These are phyloP conservation scores for Genyomyrus donnyi DNA, from an alignment of 2,113 vertebrate genomes.

Conservation along the genomic window DNA sequence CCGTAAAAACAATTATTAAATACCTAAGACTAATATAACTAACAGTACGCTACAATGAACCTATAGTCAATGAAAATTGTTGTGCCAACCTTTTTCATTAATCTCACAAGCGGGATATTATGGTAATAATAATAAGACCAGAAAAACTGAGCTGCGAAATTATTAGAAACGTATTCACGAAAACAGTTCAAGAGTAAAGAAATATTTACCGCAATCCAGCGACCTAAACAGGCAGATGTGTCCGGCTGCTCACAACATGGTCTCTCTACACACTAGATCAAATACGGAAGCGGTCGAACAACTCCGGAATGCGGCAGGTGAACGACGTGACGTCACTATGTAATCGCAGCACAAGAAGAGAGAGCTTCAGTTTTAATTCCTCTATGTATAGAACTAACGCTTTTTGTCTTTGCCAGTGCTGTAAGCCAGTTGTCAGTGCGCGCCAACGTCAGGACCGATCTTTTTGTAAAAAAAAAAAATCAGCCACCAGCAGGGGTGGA, in stretches of 20 bases:
- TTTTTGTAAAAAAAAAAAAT: background rate
- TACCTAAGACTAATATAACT: background rate
- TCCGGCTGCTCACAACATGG: background rate
- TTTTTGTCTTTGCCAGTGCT: background rate
- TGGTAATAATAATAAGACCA: background rate
- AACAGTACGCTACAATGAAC: background rate
- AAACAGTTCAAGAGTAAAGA: background rate
- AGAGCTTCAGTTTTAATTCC: background rate
- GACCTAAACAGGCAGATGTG: background rate
- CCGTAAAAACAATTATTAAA: background rate
- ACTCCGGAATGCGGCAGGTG: background rate
- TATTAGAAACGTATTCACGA: background rate
- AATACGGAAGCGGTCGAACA: background rate
- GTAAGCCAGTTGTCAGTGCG: background rate
- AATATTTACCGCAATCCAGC: background rate
- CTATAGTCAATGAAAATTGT: background rate
- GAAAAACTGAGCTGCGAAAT: background rate
- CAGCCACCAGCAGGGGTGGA: no score
- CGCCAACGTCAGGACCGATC: background rate
- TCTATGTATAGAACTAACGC: no score
- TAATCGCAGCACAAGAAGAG: background rate
- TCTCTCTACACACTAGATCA: background rate
- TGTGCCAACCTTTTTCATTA: background rate
- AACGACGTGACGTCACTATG: background rate
- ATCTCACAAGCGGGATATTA: background rate